Evolutionary conservation across 2,113 vertebrate genomes (phyloP).

Genomic region (Phrynosoma blainvillii): DNA sequence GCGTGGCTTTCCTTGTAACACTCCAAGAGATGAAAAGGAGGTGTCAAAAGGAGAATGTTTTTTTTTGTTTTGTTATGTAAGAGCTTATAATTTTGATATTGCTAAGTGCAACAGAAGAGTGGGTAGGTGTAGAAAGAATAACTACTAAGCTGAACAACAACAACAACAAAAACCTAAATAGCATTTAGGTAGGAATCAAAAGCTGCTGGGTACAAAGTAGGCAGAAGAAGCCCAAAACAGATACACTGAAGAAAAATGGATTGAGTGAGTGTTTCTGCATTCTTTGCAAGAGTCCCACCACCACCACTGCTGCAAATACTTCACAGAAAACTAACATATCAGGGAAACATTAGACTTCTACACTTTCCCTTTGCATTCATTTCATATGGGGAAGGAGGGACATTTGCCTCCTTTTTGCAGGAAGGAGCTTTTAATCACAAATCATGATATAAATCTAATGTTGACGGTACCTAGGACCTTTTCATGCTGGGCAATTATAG

Average conservation of each 20-base stretch:
- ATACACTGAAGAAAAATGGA: background rate
- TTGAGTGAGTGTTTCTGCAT: too few species aligned
- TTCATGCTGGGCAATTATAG: too few species aligned
- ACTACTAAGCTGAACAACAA: background rate
- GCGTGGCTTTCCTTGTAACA: rapidly evolving
- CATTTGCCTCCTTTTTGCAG: too few species aligned
- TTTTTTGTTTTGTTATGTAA: constrained; percentile 4
- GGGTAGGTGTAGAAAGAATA: background rate
- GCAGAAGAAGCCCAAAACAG: background rate
- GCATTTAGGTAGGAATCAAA: background rate
- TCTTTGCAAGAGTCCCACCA: too few species aligned
- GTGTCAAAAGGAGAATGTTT: background rate
- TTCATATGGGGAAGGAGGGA: too few species aligned
- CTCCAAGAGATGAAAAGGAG: background rate
- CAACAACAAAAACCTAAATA: rapidly evolving
- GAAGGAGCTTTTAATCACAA: too few species aligned
- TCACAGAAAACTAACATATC: too few species aligned
- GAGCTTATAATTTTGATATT: background rate
- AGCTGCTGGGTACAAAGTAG: rapidly evolving
- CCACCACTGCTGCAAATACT: too few species aligned
- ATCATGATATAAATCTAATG: too few species aligned
- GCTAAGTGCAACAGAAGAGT: background rate
- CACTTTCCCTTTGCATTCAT: too few species aligned
- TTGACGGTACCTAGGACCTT: too few species aligned
- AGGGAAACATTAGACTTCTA: too few species aligned